Conservation (phyloP, 1,140 invertebrate species). For the Eupristina koningsbergeri region DNA sequence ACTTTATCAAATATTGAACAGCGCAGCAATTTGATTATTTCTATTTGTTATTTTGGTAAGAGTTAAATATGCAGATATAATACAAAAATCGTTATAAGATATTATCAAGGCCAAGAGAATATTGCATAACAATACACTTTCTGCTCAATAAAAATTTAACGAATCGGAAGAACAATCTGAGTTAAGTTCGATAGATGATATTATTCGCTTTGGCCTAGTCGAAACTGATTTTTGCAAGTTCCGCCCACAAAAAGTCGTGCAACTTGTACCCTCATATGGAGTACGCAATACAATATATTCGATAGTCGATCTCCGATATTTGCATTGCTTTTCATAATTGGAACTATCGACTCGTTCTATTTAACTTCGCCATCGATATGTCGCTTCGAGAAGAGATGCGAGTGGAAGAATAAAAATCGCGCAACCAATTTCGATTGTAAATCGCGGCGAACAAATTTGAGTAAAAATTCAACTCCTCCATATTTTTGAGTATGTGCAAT, state of each 20-base stretch:
- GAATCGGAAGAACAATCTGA: no score
- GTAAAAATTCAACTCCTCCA: conserved; percentile 17
- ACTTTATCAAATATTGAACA: no score
- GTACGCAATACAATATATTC: background rate
- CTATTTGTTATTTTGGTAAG: no score
- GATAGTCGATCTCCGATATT: background rate
- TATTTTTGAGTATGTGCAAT: conserved; percentile 19
- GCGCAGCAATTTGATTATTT: no score
- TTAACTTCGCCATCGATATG: conserved; percentile 31
- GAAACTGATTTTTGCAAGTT: no score
- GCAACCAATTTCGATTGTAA: background rate
- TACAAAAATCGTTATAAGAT: no score
- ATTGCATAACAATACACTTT: no score
- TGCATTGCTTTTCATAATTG: conserved; percentile 26
- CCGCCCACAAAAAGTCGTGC: background rate
- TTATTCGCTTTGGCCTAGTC: background rate
- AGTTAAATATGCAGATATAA: no score
- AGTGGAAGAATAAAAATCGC: background rate
- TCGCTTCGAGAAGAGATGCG: background rate
- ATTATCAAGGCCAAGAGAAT: no score
- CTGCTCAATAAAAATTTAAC: no score
- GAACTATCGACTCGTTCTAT: conserved; percentile 18
- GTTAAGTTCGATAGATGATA: background rate
- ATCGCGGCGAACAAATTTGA: conserved; percentile 28
- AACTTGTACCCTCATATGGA: background rate